Evolutionary conservation across 2,113 vertebrate species (phyloP), one percentile per base, ranked within the genome.

Genomic region (Mungos mungo): DNA sequence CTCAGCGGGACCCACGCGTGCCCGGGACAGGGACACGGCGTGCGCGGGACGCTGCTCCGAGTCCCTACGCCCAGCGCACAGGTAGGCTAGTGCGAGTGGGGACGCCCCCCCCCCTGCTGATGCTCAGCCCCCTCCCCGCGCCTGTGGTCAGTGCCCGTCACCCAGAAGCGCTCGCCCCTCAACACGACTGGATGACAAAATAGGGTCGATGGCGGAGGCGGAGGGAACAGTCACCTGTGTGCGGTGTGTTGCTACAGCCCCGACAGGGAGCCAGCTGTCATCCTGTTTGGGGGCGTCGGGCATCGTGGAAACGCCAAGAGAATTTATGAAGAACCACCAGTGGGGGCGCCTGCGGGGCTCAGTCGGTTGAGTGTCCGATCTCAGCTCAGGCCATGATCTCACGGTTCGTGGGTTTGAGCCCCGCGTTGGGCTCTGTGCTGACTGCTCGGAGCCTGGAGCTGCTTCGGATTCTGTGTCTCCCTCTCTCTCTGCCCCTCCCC

Each of bases 1-100:
- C 27, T 50, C 41, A 33, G 0, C 18, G 25, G 33, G 13, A 15
- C 68, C 3, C 6, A 1, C 21, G 25, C 9, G 60, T 33, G 60
- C 60, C 29, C 41, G n/a, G 60, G 29, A 29, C 19, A 25, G 45
- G 33, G 16, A 27, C 2, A 45, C 10, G 1, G 21, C 38, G 38
- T 41, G 41, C 41, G 1, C 7, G 0, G 4, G 63, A 41, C 4
- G 4, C n/a, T 7, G 79, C 27, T 25, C 66, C 13, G 6, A 38
- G 66, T 19, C 21, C 27, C 57, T n/a, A 8, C 52, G 29, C 29
- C 77, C 57, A 25, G 18, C 2, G 29, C 1, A 3, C n/a, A 10
- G 2, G 21, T 45, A 65, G 41, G 41, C 41, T 3, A 41, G 41
- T 5, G 41, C 1, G 69, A 69, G 38, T 15, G 52, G 35, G 41